phyloP scores from a whole-genome alignment of 2,113 vertebrate species.

The Arenaria interpres region DNA sequence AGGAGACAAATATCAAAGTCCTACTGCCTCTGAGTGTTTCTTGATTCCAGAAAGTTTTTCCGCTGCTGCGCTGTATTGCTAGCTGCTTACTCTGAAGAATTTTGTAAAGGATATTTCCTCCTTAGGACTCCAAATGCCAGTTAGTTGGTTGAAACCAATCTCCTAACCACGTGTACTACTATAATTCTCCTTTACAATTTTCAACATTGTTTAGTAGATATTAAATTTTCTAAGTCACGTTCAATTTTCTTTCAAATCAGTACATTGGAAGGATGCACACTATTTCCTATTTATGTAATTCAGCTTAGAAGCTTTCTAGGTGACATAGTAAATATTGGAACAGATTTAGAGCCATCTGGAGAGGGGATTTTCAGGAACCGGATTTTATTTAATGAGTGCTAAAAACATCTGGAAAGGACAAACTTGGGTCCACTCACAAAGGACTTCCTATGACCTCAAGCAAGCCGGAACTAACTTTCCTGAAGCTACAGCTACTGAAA shows the following conservation, averaged over 20 bases:
- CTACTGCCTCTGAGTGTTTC: neutral
- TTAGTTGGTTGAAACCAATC: neutral
- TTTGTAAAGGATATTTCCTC: neutral
- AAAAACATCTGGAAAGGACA: conserved; percentile 43
- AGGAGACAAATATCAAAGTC: neutral
- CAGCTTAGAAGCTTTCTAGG: conserved; percentile 13
- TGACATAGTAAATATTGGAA: conserved; percentile 25
- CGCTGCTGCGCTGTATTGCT: fast-evolving
- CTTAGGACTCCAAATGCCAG: neutral
- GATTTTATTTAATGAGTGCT: conserved; percentile 38
- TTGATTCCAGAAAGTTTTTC: neutral
- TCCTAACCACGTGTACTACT: neutral
- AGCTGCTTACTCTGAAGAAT: neutral
- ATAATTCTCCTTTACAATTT: neutral
- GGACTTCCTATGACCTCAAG: conserved; percentile 40
- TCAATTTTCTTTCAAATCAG: neutral
- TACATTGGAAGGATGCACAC: neutral
- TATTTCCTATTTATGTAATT: neutral
- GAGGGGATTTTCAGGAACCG: conserved; percentile 50
- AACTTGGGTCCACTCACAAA: conserved; percentile 24
- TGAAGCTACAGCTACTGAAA: neutral
- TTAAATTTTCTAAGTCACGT: neutral
- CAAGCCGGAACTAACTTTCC: neutral
- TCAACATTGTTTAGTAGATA: neutral
- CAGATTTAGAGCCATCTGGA: conserved; percentile 26